Evolutionary conservation across 2,797 vertebrate genomes (phyloP), one percentile per base, ranked within the genome.

Genomic region (Menidia menidia): DNA sequence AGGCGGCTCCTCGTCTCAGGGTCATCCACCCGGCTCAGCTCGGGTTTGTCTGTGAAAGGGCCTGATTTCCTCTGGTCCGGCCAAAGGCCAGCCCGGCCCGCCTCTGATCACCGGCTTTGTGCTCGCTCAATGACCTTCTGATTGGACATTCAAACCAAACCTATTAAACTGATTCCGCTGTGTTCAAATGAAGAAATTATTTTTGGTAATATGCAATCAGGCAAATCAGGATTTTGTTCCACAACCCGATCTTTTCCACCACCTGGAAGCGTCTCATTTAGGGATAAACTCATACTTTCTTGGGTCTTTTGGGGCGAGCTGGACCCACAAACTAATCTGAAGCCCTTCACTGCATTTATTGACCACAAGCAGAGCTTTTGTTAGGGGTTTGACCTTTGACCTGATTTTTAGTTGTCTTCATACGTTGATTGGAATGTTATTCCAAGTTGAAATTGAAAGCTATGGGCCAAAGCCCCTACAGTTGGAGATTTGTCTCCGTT

Each of bases 21-120:
- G 32, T 64, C 42, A 75, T 73, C 66, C 25, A 25, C 25, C 30
- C 54, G 47, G 56, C 47, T 30, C 10, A 33, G 68, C 51, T 81
- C 32, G 41, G 41, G 41, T 64, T 61, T 53, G 51, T 64, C 14
- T 9, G 15, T 25, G 15, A 42, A 45, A 9, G 31, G 16, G 35
- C 31, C 31, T 16, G 47, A 70, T n/a, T 59, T 14, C 25, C 25
- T 25, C 25, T 25, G 25, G 25, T 25, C 25, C 25, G 25, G 25
- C 25, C 25, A 25, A 25, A 25, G 25, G 25, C 25, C 25, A 25
- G 25, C 25, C 25, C 25, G 25, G 25, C 1, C 25, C 25, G 25
- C 31, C 31, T 69, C 35, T 12, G 4, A 59, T 48, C 25, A 25
- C 25, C 25, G 25, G 25, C 25, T 25, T 25, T 25, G 25, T 25